A percentile compares a stretch with the other conserved stretches of the same genome.
Conservation (phyloP, 1,140 invertebrate species). For the Drosophila takahashii region DNA sequence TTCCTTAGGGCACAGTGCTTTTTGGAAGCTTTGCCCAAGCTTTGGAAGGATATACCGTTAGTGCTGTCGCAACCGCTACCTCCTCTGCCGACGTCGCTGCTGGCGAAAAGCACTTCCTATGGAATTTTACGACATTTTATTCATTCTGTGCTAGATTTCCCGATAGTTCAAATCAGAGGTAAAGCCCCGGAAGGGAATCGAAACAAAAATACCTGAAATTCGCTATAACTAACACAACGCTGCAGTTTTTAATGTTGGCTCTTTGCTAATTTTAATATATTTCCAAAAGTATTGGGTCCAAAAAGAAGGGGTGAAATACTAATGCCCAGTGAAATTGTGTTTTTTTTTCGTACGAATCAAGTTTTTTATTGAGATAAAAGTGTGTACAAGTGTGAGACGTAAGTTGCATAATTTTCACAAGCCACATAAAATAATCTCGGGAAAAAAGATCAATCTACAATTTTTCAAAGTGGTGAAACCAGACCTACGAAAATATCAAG, state of each 20-base stretch:
- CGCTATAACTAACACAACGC: constrained; percentile 7
- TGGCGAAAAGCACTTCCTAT: constrained; percentile 70
- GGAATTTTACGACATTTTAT: constrained; percentile 64
- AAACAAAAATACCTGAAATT: constrained; percentile 37
- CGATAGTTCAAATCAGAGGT: constrained; percentile 83
- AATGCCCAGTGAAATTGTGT: constrained; percentile 18
- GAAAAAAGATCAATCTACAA: background rate
- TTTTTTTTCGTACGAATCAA: constrained; percentile 20
- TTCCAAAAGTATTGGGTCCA: background rate
- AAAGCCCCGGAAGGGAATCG: constrained; percentile 43
- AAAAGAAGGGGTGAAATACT: background rate
- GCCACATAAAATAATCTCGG: background rate
- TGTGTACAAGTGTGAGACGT: constrained; percentile 77
- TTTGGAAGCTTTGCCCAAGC: constrained; percentile 24
- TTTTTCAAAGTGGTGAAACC: background rate
- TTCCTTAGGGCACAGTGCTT: background rate
- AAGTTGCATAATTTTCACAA: constrained; percentile 74
- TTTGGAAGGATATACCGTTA: constrained; percentile 57
- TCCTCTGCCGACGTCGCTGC: constrained; percentile 27
- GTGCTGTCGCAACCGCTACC: constrained; percentile 4
- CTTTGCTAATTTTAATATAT: background rate
- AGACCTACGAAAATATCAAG: constrained; percentile 1
- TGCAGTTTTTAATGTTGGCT: background rate
- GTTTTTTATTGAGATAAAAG: constrained; percentile 34
- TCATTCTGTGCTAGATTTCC: constrained; percentile 84